Percentiles rank a stretch among this genome's conserved stretches.
Evolutionary conservation across 2,797 vertebrate species (phyloP).

Genomic region (Urocyon cinereoargenteus): DNA sequence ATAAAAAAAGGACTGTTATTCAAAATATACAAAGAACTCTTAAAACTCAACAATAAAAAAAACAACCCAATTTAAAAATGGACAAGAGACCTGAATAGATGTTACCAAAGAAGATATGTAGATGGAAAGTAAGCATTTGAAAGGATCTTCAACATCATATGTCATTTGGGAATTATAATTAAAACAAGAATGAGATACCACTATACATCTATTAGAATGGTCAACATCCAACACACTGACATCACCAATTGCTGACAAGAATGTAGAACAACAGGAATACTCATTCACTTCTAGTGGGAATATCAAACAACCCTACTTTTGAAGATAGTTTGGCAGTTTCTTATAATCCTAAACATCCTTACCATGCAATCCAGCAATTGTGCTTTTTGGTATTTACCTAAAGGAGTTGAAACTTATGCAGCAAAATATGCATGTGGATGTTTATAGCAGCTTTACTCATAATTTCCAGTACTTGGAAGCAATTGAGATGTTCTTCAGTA

Average conservation of each 20-base stretch:
- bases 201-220: not conserved
- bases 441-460: not conserved
- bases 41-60: not conserved
- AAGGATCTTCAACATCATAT: not conserved
- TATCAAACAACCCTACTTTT: too few relatives aligned
- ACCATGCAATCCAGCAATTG: not conserved
- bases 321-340: not conserved
- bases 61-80: not conserved
- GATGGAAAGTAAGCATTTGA: not conserved
- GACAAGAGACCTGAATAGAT: not conserved
- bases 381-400: not conserved
- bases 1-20: not conserved
- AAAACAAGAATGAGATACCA: not conserved
- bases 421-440: not conserved
- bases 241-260: not conserved
- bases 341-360: not conserved
- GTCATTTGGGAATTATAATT: not conserved
- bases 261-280: not conserved
- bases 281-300: too few relatives aligned
- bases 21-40: not conserved
- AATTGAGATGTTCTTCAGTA: not conserved
- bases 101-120: not conserved
- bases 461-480: not conserved
- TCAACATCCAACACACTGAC: not conserved
- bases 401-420: not conserved